Conservation (phyloP, 1,140 invertebrate genomes). For the Solen grandis region DNA sequence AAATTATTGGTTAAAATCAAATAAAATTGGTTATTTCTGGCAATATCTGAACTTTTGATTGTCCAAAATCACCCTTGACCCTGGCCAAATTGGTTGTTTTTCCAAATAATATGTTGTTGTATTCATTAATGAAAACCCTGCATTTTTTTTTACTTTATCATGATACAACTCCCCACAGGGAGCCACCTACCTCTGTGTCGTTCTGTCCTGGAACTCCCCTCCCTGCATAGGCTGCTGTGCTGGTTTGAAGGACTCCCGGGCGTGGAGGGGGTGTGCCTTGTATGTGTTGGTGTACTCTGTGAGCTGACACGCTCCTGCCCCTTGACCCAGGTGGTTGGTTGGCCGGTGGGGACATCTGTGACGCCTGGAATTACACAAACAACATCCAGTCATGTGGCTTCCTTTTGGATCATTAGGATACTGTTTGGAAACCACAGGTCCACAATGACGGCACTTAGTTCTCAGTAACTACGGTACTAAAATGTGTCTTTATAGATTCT, state of each 20-base stretch:
- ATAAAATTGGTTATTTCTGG: too few relatives aligned
- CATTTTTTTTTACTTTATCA: too few relatives aligned
- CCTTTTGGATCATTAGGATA: not conserved
- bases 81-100: too few relatives aligned
- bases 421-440: not conserved
- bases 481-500: not conserved
- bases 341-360: conserved; percentile 77
- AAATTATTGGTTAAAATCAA: too few relatives aligned
- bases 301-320: conserved; percentile 68
- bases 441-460: not conserved
- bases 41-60: too few relatives aligned
- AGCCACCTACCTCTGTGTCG: conserved; percentile 76
- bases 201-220: conserved; percentile 72
- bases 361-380: conserved; percentile 66
- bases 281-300: conserved; percentile 78
- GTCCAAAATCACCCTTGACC: too few relatives aligned
- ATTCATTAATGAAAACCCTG: too few relatives aligned
- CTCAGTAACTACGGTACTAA: not conserved
- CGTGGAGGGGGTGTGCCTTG: conserved; percentile 69
- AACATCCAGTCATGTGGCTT: not conserved
- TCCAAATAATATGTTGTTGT: too few relatives aligned
- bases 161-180: too few relatives aligned
- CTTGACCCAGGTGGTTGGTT: conserved; percentile 61
- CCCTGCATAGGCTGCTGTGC: conserved; percentile 60
- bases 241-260: conserved; percentile 73